phyloP scores from a whole-genome alignment of 2,113 vertebrate species.

The Bothrops jararaca region DNA sequence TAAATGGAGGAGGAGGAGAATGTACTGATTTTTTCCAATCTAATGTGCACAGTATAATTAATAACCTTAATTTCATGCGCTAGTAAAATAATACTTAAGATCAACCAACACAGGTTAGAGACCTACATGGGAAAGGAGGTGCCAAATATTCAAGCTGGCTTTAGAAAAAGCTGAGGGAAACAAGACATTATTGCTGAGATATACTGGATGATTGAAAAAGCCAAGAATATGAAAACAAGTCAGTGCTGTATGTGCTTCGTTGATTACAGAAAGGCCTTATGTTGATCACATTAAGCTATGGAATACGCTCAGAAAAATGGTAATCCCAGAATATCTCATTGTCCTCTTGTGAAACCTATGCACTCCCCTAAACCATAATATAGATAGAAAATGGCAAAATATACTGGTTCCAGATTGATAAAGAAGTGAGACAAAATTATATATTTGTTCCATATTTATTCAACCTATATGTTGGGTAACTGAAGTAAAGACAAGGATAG shows the following conservation, averaged over 20 bases:
- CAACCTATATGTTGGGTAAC: neutral
- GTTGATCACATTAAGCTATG: neutral
- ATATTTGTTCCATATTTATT: neutral
- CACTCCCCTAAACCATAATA: neutral
- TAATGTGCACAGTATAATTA: neutral
- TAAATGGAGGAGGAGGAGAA: neutral
- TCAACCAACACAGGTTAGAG: neutral
- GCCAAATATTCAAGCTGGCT: neutral
- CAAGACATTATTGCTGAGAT: neutral
- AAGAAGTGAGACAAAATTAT: neutral
- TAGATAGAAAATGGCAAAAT: neutral
- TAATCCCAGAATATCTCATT: neutral
- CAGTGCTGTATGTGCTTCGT: neutral
- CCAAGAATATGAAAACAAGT: neutral
- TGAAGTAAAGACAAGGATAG: too few relatives aligned
- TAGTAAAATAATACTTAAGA: neutral
- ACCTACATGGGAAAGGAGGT: neutral
- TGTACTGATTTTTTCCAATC: neutral
- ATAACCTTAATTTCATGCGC: neutral
- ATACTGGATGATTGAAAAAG: neutral
- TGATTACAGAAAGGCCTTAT: neutral
- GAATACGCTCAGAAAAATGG: neutral
- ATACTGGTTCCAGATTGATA: neutral
- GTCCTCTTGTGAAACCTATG: neutral
- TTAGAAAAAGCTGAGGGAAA: neutral